Evolutionary conservation across 2,113 vertebrate genomes (phyloP), one percentile per base, ranked within the genome.

Genomic region (Herpailurus yagouaroundi): DNA sequence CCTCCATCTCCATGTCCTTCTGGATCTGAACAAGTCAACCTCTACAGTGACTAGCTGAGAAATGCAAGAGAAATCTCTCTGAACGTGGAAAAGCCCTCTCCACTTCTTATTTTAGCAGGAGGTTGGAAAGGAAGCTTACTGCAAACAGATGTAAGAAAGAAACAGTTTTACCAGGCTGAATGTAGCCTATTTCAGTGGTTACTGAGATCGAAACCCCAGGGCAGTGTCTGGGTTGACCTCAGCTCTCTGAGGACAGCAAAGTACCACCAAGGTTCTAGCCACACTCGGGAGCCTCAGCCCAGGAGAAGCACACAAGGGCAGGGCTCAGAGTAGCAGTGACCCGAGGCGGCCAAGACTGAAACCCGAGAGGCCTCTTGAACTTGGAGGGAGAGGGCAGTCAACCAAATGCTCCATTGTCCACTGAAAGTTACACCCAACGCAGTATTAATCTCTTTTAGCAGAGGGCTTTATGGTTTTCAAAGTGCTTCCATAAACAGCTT

Each of bases 311-410:
- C 86, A 91, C 18, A 79, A 89, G 81, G 87, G 96, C 82, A 36
- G 31, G 36, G 64, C 82, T 95, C 93, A 66, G 80, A 87, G 64
- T 76, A 82, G 79, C 36, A 10, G 3, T 0, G 36, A 68, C 84
- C 36, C 48, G 23, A 36, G 33, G 79, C 41, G 45, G 89, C 41
- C 50, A 81, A 36, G 45, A 85, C 57, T 93, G 92, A 94, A 97
- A 97, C 69, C 68, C 13, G 63, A 97, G 96, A 97, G 95, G 68
- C 64, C 27, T 76, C 69, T 63, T 93, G 91, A 97, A 96, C 77
- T 91, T 50, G n/a, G 29, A 71, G n/a, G 41, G n/a, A 74, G 19
- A 97, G 82, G 79, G 86, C 95, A 92, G 1, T 73, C 14, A 0
- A 74, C 83, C 93, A 92, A 97, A 95, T 33, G n/a, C 73, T 93